Evolutionary conservation across 2,888 invertebrate genomes (phyloP).

Genomic region (Syrphus vitripennis): DNA sequence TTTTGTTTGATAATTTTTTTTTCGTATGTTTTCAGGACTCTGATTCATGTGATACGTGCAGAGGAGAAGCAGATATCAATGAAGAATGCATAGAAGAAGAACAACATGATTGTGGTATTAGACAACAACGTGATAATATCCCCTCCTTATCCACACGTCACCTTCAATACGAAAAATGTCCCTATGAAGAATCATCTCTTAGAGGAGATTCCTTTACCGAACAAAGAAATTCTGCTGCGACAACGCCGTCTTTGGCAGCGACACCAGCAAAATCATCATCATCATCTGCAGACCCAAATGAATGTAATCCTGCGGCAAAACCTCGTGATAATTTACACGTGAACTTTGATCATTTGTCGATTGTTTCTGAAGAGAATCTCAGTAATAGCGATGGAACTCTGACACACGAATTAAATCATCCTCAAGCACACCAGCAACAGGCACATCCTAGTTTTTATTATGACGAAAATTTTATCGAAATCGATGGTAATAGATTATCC

Average conservation of each 20-base stretch:
- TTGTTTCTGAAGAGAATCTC: conserved; percentile 88
- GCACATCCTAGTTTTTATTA: conserved; percentile 29
- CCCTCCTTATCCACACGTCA: background rate
- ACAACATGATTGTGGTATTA: conserved; percentile 68
- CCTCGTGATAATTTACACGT: conserved; percentile 81
- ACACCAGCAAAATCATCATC: background rate
- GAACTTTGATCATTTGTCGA: conserved; percentile 88
- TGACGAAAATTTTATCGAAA: conserved; percentile 67
- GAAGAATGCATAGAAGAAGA: conserved; percentile 75
- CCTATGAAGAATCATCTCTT: background rate
- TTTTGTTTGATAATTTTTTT: background rate
- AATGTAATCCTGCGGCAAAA: conserved; percentile 69
- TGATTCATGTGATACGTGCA: conserved; percentile 80
- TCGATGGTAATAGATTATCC: conserved; percentile 75
- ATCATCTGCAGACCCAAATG: background rate
- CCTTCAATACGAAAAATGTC: conserved; percentile 24
- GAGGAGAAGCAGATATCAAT: conserved; percentile 73
- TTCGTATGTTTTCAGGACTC: conserved; percentile 76
- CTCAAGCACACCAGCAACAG: conserved; percentile 1
- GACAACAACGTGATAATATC: conserved; percentile 47
- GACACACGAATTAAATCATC: conserved; percentile 27
- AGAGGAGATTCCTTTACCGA: conserved; percentile 24
- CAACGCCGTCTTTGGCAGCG: background rate
- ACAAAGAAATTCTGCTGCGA: background rate
- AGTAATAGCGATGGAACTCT: conserved; percentile 77